Base-by-base conservation (phyloP, 2,113 vertebrate genomes). In the Corythornis madagascariensis region DNA sequence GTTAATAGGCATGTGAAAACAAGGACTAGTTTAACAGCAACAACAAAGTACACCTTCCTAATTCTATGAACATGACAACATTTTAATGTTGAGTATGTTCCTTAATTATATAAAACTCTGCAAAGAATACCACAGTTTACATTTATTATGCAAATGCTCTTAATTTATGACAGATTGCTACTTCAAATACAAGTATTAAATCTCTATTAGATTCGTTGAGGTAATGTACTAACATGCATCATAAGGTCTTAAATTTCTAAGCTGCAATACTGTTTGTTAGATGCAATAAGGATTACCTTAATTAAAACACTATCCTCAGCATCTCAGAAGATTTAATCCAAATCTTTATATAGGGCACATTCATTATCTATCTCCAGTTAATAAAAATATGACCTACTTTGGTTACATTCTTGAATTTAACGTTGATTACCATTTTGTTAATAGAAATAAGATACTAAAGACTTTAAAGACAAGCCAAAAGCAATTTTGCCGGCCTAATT, bases 391-490 rank as follows among this genome's bases (percentile, higher is more conserved):
- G 97, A 97, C 96, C 97, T 97, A 96, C 96, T 97, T 96, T 75
- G 79, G 96, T 97, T 97, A 96, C 96, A 95, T 96, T 97, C 97
- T 90, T 96, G 96, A 98, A 93, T 97, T 97, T 96, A 97, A 97
- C 70, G 94, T 98, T 98, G 97, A 98, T 98, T 98, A 97, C 96
- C 96, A 97, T 96, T 98, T 97, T 97, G 97, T 96, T 98, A 97
- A 97, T 97, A 97, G 95, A 97, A 97, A 97, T 97, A 97, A 97
- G 96, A 93, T 96, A 96, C 96, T 97, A 94, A 97, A 97, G 96
- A 97, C 96, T 96, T 88, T 96, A 95, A 97, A 96, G 94, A 95
- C 91, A 94, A 97, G 96, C 95, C 94, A 93, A 97, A 97, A 96
- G 96, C 97, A 97, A 97, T 98, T 98, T 97, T 96, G 89, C 95